phyloP scores from a whole-genome alignment of 2,888 invertebrate species.

The Gonocerus acuteangulatus region DNA sequence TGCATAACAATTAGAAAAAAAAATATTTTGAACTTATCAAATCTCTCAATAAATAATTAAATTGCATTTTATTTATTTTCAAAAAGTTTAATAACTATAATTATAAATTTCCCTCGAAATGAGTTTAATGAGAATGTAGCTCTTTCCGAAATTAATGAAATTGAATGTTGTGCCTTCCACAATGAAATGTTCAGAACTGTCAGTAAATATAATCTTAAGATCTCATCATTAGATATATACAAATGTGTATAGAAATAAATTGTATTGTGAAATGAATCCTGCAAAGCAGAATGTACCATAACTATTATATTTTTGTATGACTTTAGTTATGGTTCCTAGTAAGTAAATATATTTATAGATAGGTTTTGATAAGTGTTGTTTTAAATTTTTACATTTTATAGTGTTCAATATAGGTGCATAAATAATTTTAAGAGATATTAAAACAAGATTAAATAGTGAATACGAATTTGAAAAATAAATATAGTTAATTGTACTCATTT shows the following conservation, averaged over 20 bases:
- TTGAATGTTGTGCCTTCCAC: constrained; percentile 22
- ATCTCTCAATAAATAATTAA: too few species aligned
- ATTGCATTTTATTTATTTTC: too few species aligned
- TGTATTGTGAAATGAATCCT: not conserved
- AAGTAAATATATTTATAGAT: not conserved
- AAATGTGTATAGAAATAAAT: too few species aligned
- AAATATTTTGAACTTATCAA: too few species aligned
- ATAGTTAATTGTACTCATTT: too few species aligned
- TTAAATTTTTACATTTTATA: constrained; percentile 1
- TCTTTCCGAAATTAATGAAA: constrained; percentile 7
- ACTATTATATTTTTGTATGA: not conserved
- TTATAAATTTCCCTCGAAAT: too few species aligned
- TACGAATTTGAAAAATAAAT: too few species aligned
- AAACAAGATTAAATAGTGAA: too few species aligned
- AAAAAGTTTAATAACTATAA: too few species aligned
- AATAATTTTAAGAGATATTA: too few species aligned
- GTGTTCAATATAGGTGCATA: not conserved
- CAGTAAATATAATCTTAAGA: constrained; percentile 9
- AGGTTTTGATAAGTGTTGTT: not conserved
- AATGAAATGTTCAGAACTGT: constrained; percentile 18
- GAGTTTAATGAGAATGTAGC: not conserved
- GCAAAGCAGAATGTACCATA: not conserved
- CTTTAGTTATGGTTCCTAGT: not conserved
- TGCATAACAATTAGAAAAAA: too few species aligned
- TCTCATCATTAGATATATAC: not conserved